These are phyloP conservation scores for Ophraella communa DNA, from an alignment of 2,888 invertebrate genomes.

Conservation along the genomic window DNA sequence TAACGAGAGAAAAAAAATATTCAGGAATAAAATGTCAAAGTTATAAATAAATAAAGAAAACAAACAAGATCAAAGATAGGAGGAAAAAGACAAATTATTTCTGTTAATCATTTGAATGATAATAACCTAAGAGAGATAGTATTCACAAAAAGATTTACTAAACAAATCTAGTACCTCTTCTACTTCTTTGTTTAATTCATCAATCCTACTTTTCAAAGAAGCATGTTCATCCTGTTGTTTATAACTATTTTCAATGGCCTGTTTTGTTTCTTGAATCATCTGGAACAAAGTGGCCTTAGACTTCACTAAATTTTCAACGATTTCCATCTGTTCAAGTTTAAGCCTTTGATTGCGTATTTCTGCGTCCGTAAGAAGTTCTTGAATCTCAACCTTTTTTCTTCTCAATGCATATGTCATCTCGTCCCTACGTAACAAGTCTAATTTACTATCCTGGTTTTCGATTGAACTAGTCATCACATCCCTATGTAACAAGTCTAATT, in stretches of 20 bases:
- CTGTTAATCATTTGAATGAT: too few relatives aligned
- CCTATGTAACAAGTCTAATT: not conserved
- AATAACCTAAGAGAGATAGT: not conserved
- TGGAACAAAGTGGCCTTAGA: not conserved
- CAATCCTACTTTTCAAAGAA: not conserved
- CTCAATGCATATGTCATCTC: not conserved
- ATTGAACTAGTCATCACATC: too few relatives aligned
- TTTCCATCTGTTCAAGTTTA: not conserved
- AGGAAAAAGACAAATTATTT: too few relatives aligned
- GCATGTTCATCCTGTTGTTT: not conserved
- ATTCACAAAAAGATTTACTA: not conserved
- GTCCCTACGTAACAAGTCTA: not conserved
- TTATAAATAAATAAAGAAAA: too few relatives aligned
- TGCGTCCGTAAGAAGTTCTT: not conserved
- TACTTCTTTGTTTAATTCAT: not conserved
- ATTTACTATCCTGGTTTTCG: not conserved
- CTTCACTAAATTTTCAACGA: not conserved
- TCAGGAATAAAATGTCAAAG: too few relatives aligned
- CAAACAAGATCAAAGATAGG: too few relatives aligned
- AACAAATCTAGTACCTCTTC: not conserved
- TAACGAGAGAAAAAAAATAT: too few relatives aligned
- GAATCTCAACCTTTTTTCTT: not conserved
- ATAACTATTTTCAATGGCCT: not conserved
- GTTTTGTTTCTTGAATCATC: not conserved
- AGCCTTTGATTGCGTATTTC: not conserved